These are phyloP conservation scores for Phalanger gymnotis DNA, from an alignment of 2,797 vertebrate genomes.

Conservation along the genomic window DNA sequence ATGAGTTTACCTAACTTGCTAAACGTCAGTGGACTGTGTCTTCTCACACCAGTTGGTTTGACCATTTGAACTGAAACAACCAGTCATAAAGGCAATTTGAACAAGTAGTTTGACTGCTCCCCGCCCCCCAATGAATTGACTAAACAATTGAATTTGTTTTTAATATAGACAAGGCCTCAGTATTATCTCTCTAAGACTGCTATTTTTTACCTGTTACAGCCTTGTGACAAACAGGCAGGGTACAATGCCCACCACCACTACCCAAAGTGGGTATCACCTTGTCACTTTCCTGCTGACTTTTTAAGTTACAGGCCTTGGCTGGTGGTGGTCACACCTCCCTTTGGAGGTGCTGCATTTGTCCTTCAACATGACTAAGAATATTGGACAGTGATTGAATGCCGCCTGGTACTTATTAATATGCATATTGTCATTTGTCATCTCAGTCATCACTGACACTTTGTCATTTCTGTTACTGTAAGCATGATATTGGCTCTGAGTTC, in stretches of 20 bases:
- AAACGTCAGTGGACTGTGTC: neutral
- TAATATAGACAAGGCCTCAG: neutral
- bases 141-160: slow-evolving; percentile 1
- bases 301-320: slow-evolving; percentile 64
- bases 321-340: slow-evolving; percentile 64
- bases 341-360: slow-evolving; percentile 71
- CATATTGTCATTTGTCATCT: slow-evolving; percentile 83
- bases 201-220: slow-evolving; percentile 31
- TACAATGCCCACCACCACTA: slow-evolving; percentile 17
- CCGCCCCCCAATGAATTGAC: neutral
- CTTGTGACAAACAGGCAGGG: slow-evolving; percentile 46
- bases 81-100: neutral
- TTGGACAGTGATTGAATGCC: slow-evolving; percentile 83
- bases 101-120: neutral
- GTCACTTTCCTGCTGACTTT: slow-evolving; percentile 60
- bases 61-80: neutral
- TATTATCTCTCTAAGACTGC: slow-evolving; percentile 2
- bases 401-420: slow-evolving; percentile 78
- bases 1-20: neutral
- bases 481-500: slow-evolving; percentile 64
- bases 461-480: slow-evolving; percentile 79
- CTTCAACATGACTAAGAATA: slow-evolving; percentile 75
- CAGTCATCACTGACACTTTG: slow-evolving; percentile 80
- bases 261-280: slow-evolving; percentile 40
- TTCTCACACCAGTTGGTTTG: neutral